Evolutionary conservation across 2,113 vertebrate genomes (phyloP).

Genomic region (Malurus alboscapulatus): DNA sequence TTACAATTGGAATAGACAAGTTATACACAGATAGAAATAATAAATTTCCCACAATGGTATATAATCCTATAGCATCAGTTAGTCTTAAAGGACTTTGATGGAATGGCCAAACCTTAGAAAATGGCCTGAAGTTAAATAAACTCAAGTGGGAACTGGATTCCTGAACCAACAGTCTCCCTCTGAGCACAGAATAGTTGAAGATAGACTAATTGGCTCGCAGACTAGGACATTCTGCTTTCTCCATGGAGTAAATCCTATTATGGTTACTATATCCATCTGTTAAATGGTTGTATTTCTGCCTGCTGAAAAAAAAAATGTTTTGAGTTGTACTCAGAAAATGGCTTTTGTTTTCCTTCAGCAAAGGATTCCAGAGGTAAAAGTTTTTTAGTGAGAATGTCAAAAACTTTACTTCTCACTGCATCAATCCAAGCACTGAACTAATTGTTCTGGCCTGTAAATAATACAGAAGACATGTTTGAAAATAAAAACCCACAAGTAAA

Average conservation of each 20-base stretch:
- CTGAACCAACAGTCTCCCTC: not conserved
- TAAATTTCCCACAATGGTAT: not conserved
- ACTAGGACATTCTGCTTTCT: not conserved
- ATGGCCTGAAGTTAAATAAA: not conserved
- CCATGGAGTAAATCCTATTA: not conserved
- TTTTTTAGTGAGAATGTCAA: not conserved
- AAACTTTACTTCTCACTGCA: not conserved
- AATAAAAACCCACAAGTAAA: fast-evolving
- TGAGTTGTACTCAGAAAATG: not conserved
- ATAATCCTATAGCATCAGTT: not conserved
- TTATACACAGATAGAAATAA: not conserved
- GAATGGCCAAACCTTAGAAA: not conserved
- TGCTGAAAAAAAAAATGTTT: not conserved
- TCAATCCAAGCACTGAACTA: not conserved
- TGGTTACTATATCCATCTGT: not conserved
- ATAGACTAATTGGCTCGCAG: not conserved
- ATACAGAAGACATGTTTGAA: not conserved
- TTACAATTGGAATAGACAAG: not conserved
- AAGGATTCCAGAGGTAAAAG: not conserved
- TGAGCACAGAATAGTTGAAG: not conserved
- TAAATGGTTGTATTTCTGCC: not conserved
- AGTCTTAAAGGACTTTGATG: not conserved
- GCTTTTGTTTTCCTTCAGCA: not conserved
- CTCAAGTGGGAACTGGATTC: not conserved
- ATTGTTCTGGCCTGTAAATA: not conserved